These are phyloP conservation scores for Himalopsyche tibetana DNA, from an alignment of 2,888 invertebrate species.

Conservation along the genomic window DNA sequence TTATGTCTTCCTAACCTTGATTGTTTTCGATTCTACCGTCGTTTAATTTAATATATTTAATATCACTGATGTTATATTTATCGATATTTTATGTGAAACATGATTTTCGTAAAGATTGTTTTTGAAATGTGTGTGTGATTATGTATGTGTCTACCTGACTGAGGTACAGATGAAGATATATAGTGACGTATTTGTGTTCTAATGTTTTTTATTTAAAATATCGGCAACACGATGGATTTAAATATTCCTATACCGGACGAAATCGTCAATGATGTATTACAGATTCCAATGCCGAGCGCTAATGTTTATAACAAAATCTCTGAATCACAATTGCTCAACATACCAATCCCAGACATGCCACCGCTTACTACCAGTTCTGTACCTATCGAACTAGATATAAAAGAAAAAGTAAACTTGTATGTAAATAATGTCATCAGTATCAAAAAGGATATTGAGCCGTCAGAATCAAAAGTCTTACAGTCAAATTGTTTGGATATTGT, in stretches of 20 bases:
- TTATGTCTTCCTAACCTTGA: conserved; percentile 30
- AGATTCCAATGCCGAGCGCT: conserved; percentile 52
- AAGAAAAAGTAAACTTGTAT: conserved; percentile 3
- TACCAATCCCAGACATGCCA: conserved; percentile 28
- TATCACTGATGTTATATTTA: neutral
- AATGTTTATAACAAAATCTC: neutral
- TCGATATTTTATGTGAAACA: neutral
- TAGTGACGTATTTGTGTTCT: conserved; percentile 45
- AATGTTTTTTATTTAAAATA: conserved; percentile 44
- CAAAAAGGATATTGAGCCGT: too few relatives aligned
- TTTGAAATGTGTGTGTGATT: neutral
- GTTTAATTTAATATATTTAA: neutral
- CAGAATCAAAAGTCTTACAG: too few relatives aligned
- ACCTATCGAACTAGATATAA: neutral
- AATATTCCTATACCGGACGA: conserved; percentile 54
- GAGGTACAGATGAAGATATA: too few relatives aligned
- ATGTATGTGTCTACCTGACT: neutral
- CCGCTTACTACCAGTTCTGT: neutral
- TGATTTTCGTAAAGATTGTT: neutral
- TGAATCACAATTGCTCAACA: conserved; percentile 15
- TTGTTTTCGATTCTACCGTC: neutral
- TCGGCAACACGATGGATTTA: conserved; percentile 48
- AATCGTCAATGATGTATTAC: conserved; percentile 4
- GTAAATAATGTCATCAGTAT: too few relatives aligned
- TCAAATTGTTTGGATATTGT: too few relatives aligned